phyloP scores from a whole-genome alignment of 2,888 invertebrate genomes.

The Sussaba pulchella region DNA sequence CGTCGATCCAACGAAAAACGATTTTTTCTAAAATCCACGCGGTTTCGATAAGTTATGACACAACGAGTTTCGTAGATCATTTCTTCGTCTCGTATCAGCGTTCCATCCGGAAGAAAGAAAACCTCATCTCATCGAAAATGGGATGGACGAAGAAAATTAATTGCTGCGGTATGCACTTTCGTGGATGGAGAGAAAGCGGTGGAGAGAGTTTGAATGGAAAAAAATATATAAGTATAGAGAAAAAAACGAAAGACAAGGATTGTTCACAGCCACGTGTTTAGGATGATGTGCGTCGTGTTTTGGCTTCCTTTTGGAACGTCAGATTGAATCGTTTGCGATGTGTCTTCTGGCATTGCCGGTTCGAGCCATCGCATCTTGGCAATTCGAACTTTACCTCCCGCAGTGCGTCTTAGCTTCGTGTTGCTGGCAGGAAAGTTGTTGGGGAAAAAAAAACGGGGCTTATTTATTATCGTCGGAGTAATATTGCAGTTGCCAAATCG shows the following conservation, averaged over 20 bases:
- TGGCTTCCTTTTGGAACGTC: slow-evolving; percentile 1
- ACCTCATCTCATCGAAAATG: no score
- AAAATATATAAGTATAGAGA: neutral
- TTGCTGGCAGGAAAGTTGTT: neutral
- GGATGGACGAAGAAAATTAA: slow-evolving; percentile 68
- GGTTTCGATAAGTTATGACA: no score
- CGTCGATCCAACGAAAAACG: neutral
- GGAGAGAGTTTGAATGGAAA: neutral
- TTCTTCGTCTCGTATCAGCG: no score
- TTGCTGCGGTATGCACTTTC: slow-evolving; percentile 64
- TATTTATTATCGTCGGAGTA: neutral
- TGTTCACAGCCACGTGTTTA: slow-evolving; percentile 7
- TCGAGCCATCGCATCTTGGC: slow-evolving; percentile 8
- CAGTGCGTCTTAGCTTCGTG: no score
- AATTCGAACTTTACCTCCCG: neutral
- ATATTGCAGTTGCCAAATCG: slow-evolving; percentile 3
- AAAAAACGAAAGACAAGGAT: neutral
- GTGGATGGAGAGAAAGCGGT: no score
- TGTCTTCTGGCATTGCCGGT: slow-evolving; percentile 12
- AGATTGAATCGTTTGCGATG: slow-evolving; percentile 15
- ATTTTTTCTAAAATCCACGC: no score
- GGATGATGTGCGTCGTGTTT: neutral
- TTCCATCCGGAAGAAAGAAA: no score
- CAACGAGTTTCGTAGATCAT: neutral
- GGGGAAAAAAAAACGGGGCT: no score